A percentile compares a stretch with the other conserved stretches of the same genome.
These are phyloP conservation scores for Aricia agestis DNA, from an alignment of 1,140 invertebrate species.

Conservation along the genomic window DNA sequence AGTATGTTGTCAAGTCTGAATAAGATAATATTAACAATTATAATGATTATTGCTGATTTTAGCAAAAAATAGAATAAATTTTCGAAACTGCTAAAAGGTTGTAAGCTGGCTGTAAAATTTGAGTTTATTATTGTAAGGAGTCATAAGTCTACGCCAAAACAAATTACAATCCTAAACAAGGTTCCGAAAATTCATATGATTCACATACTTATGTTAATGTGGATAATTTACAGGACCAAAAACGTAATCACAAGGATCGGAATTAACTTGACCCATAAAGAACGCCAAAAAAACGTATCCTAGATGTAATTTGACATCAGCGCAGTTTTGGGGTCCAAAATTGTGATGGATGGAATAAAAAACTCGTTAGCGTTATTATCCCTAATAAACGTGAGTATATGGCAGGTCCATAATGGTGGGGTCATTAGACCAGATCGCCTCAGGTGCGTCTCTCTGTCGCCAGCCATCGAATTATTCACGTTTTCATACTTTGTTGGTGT, in stretches of 20 bases:
- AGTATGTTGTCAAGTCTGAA: too few relatives aligned
- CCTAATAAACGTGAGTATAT: slow-evolving; percentile 67
- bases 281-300: slow-evolving; percentile 32
- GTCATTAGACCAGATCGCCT: slow-evolving; percentile 51
- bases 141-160: not conserved
- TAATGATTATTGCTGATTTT: too few relatives aligned
- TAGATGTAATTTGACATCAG: slow-evolving; percentile 51
- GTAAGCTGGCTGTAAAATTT: too few relatives aligned
- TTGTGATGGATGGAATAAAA: slow-evolving; percentile 53
- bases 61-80: too few relatives aligned
- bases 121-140: too few relatives aligned
- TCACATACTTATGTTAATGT: slow-evolving; percentile 8
- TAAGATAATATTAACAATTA: too few relatives aligned
- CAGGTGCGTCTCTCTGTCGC: slow-evolving; percentile 55
- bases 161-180: slow-evolving; percentile 8
- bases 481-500: slow-evolving; percentile 21
- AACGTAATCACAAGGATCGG: slow-evolving; percentile 20
- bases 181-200: slow-evolving; percentile 10
- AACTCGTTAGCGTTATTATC: slow-evolving; percentile 69
- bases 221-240: slow-evolving; percentile 12
- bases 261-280: slow-evolving; percentile 26
- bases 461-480: slow-evolving; percentile 32
- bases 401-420: slow-evolving; percentile 51
- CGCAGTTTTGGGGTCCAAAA: slow-evolving; percentile 49
- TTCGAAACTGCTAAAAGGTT: too few relatives aligned